A percentile compares a stretch with the other conserved stretches of the same genome.
These are phyloP conservation scores for Terebella lapidaria DNA, from an alignment of 2,888 invertebrate genomes.

Conservation along the genomic window DNA sequence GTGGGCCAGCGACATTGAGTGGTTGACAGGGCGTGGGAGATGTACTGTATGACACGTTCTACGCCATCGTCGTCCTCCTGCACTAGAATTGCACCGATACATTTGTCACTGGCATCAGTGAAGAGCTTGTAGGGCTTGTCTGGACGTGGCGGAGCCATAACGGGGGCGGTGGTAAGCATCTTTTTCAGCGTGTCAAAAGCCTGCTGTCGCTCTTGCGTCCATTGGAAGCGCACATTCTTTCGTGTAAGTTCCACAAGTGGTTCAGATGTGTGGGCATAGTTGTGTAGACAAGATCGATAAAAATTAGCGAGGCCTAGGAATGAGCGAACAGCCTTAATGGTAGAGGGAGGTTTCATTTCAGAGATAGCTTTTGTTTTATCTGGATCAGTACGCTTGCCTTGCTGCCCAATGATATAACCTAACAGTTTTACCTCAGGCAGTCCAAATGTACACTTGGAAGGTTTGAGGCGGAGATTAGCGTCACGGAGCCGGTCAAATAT, in stretches of 20 bases:
- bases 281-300: background rate
- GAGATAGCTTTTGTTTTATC: background rate
- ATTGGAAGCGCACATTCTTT: background rate
- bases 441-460: background rate
- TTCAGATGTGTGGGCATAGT: slow-evolving; percentile 3
- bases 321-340: background rate
- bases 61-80: background rate
- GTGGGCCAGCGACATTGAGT: background rate
- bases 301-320: background rate
- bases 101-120: background rate
- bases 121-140: background rate
- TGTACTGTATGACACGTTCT: slow-evolving; percentile 1
- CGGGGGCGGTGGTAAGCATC: background rate
- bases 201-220: background rate
- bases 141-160: background rate
- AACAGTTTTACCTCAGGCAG: background rate
- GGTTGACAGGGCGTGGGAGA: background rate
- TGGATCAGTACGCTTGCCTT: background rate
- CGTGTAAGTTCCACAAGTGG: background rate
- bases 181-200: background rate
- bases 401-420: background rate
- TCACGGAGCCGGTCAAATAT: background rate
- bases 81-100: background rate
- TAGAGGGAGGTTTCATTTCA: background rate
- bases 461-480: background rate